Percentiles rank a stretch among this genome's conserved stretches.
These are phyloP conservation scores for Gorsachius magnificus DNA, from an alignment of 2,797 vertebrate species.

Conservation along the genomic window DNA sequence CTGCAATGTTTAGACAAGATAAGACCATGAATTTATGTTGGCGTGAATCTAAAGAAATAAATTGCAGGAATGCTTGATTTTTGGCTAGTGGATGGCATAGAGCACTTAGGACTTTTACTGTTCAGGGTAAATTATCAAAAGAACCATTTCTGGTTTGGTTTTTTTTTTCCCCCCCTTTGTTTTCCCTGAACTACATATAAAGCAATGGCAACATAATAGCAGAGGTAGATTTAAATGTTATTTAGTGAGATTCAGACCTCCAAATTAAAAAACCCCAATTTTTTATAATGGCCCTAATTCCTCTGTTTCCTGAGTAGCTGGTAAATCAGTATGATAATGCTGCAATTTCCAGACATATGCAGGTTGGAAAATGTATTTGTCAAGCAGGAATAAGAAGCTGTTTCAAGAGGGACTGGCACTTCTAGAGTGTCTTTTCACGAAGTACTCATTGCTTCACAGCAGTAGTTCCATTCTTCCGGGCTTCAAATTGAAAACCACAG, in stretches of 20 bases:
- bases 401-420: not conserved
- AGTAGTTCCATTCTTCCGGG: not conserved
- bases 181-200: not conserved
- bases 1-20: not conserved
- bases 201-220: not conserved
- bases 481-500: slow-evolving; percentile 17
- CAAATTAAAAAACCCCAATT: not conserved
- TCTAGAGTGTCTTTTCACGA: slow-evolving; percentile 4
- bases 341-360: not conserved
- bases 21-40: not conserved
- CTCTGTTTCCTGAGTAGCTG: not conserved
- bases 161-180: not conserved
- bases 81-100: not conserved
- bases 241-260: not conserved
- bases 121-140: not conserved
- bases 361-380: not conserved
- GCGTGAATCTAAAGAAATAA: not conserved
- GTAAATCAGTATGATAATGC: not conserved
- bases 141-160: not conserved
- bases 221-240: not conserved
- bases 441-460: not conserved
- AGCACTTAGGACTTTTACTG: not conserved
- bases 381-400: not conserved
- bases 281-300: not conserved
- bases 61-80: not conserved